Percentiles rank a stretch among this genome's conserved stretches.
phyloP scores from a whole-genome alignment of 2,797 vertebrate genomes.

The Artibeus jamaicensis region DNA sequence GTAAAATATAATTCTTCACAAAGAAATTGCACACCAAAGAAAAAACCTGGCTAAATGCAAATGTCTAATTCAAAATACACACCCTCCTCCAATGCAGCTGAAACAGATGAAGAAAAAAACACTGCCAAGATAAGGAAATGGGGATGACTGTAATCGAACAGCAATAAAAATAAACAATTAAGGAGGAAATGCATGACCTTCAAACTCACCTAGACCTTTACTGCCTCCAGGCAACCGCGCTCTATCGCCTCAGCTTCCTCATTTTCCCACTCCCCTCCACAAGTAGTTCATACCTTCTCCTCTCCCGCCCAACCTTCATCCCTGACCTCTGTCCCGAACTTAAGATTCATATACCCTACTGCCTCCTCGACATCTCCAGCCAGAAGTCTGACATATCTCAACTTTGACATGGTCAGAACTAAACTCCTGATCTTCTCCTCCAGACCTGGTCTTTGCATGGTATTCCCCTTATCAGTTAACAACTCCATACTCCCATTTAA shows the following conservation, averaged over 20 bases:
- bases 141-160: too few species aligned
- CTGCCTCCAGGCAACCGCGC: neutral
- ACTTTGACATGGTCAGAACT: neutral
- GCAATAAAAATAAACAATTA: too few species aligned
- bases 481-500: neutral
- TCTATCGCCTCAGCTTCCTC: neutral
- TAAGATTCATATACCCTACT: neutral
- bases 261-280: neutral
- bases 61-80: neutral
- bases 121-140: neutral
- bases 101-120: neutral
- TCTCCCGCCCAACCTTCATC: neutral
- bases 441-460: neutral
- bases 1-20: neutral
- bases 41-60: neutral
- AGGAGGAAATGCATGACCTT: neutral
- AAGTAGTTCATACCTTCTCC: neutral
- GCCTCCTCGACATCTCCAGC: neutral
- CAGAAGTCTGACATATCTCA: neutral
- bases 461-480: neutral
- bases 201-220: neutral
- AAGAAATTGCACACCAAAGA: conserved; percentile 27
- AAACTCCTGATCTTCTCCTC: neutral
- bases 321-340: neutral
- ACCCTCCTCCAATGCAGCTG: neutral